Conservation (phyloP, 2,888 invertebrate genomes). For the Agrotis exclamationis region DNA sequence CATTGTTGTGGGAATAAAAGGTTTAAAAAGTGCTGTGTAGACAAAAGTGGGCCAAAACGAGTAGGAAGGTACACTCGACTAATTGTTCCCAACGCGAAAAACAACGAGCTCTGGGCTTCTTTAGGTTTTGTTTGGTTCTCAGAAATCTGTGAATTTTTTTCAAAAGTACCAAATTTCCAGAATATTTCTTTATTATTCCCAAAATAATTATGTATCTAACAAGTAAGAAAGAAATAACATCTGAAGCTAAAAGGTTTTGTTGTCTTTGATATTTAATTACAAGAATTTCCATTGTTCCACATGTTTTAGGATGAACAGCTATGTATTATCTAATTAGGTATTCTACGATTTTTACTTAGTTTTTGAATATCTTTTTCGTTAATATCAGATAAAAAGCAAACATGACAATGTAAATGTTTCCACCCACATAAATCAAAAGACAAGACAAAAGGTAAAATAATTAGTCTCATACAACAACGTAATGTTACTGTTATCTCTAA, state of each 20-base stretch:
- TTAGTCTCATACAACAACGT: constrained; percentile 26
- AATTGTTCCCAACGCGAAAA: constrained; percentile 18
- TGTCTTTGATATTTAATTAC: constrained; percentile 22
- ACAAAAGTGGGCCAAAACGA: constrained; percentile 34
- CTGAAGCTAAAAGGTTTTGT: not conserved
- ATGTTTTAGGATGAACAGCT: no score
- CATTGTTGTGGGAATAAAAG: constrained; percentile 48
- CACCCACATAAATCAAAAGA: constrained; percentile 25
- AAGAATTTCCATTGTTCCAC: constrained; percentile 1
- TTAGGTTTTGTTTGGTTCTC: constrained; percentile 16
- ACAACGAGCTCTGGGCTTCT: constrained; percentile 9
- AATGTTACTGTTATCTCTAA: not conserved
- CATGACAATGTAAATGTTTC: constrained; percentile 17
- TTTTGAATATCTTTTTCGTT: not conserved
- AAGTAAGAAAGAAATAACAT: constrained; percentile 4
- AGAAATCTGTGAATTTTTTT: constrained; percentile 14
- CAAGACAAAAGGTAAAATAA: constrained; percentile 30
- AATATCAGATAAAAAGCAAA: not conserved
- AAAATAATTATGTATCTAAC: not conserved
- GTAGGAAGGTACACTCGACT: constrained; percentile 9
- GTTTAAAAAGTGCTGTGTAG: constrained; percentile 39
- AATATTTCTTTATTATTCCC: not conserved
- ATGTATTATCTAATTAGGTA: not conserved
- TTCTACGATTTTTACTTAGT: not conserved
- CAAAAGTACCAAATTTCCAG: constrained; percentile 2